phyloP scores from a whole-genome alignment of 2,797 vertebrate species.

The Botia almorhae region DNA sequence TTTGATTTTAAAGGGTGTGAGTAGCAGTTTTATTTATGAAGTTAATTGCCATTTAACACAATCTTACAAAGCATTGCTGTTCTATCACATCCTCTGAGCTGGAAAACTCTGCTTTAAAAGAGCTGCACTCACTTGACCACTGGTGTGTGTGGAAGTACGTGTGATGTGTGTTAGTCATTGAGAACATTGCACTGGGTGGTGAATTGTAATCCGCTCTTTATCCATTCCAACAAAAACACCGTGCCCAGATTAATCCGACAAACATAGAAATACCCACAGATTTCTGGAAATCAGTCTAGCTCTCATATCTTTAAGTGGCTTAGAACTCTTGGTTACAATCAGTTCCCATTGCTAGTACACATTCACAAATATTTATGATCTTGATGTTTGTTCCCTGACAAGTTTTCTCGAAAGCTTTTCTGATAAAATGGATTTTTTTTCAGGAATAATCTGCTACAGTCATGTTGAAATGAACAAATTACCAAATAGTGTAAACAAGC shows the following conservation, averaged over 20 bases:
- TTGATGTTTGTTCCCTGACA: conserved; percentile 8
- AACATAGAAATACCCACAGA: conserved; percentile 2
- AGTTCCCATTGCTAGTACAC: neutral
- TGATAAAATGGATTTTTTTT: conserved; percentile 4
- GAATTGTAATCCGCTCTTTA: conserved; percentile 24
- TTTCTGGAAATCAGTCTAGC: conserved; percentile 14
- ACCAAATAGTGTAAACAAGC: conserved; percentile 12
- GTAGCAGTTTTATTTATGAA: neutral
- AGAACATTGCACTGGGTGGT: conserved; percentile 5
- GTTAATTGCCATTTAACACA: neutral
- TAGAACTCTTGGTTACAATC: neutral
- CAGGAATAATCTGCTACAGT: neutral
- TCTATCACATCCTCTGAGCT: neutral
- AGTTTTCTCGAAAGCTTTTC: neutral
- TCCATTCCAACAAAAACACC: conserved; percentile 15
- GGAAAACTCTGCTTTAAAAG: neutral
- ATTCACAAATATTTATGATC: neutral
- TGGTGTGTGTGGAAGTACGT: neutral
- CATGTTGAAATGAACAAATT: conserved; percentile 19
- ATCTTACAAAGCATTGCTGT: too few relatives aligned
- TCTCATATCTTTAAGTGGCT: neutral
- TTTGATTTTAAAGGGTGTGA: neutral
- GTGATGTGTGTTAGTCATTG: conserved; percentile 15
- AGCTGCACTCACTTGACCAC: neutral
- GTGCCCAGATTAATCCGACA: conserved; percentile 8